These are phyloP conservation scores for Leuciscus waleckii DNA, from an alignment of 2,797 vertebrate genomes.

Conservation along the genomic window DNA sequence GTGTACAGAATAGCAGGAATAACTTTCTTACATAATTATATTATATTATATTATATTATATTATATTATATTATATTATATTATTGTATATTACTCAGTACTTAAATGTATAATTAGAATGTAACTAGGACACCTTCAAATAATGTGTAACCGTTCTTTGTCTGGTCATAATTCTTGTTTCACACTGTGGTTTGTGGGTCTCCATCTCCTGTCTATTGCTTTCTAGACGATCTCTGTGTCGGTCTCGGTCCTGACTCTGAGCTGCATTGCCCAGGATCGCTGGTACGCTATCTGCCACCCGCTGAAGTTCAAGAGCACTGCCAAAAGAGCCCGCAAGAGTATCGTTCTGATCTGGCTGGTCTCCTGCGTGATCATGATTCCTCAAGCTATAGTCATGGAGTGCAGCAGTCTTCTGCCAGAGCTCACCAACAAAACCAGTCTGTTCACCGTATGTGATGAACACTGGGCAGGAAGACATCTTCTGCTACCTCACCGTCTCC, in stretches of 20 bases:
- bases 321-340: slow-evolving; percentile 90
- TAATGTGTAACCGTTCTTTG: neutral
- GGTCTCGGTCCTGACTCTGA: slow-evolving; percentile 94
- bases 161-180: neutral
- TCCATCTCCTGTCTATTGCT: slow-evolving; percentile 3
- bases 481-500: neutral
- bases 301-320: slow-evolving; percentile 97
- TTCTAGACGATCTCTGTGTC: slow-evolving; percentile 93
- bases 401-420: slow-evolving; percentile 90
- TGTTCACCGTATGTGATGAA: slow-evolving; percentile 97
- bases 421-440: slow-evolving; percentile 93
- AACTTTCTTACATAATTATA: neutral
- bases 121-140: neutral
- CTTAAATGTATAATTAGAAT: neutral
- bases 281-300: slow-evolving; percentile 99
- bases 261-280: slow-evolving; percentile 95
- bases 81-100: neutral
- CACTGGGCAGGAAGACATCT: slow-evolving; percentile 86
- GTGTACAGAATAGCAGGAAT: neutral
- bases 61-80: too few relatives aligned
- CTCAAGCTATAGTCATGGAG: slow-evolving; percentile 96
- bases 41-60: too few relatives aligned
- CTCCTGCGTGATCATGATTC: slow-evolving; percentile 95
- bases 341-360: slow-evolving; percentile 94
- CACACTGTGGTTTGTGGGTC: neutral